Conservation (phyloP, 2,113 vertebrate genomes). For the Sceloporus undulatus region DNA sequence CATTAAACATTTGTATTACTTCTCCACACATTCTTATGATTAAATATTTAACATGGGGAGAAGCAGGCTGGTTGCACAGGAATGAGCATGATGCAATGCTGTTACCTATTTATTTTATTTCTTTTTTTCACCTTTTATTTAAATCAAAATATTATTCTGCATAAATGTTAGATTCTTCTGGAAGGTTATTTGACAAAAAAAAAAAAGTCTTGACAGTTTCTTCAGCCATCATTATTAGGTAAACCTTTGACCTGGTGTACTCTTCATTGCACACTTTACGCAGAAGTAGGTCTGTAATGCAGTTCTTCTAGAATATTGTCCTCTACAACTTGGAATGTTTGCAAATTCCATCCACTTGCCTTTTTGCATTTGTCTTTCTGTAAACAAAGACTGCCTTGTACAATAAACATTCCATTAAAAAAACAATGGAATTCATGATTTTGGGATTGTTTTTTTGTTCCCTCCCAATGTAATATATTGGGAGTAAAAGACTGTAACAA, state of each 20-base stretch:
- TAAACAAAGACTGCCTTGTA: no score
- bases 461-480: not conserved
- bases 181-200: not conserved
- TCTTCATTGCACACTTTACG: not conserved
- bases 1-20: constrained; percentile 33
- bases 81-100: not conserved
- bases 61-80: not conserved
- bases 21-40: constrained; percentile 30
- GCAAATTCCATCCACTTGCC: no score
- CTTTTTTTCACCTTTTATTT: not conserved
- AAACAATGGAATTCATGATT: no score
- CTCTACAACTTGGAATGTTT: no score
- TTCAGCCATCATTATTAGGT: not conserved
- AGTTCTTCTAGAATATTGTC: not conserved
- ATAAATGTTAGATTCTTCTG: not conserved
- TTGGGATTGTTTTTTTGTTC: no score
- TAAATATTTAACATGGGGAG: constrained; percentile 1
- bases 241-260: not conserved
- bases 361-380: no score
- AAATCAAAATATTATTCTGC: not conserved
- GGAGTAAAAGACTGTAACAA: not conserved
- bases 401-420: no score
- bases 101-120: not conserved
- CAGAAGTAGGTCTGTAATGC: not conserved
- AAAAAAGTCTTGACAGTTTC: not conserved